A percentile compares a stretch with the other conserved stretches of the same genome.
These are phyloP conservation scores for Arvicola amphibius DNA, from an alignment of 2,797 vertebrate genomes.

Conservation along the genomic window DNA sequence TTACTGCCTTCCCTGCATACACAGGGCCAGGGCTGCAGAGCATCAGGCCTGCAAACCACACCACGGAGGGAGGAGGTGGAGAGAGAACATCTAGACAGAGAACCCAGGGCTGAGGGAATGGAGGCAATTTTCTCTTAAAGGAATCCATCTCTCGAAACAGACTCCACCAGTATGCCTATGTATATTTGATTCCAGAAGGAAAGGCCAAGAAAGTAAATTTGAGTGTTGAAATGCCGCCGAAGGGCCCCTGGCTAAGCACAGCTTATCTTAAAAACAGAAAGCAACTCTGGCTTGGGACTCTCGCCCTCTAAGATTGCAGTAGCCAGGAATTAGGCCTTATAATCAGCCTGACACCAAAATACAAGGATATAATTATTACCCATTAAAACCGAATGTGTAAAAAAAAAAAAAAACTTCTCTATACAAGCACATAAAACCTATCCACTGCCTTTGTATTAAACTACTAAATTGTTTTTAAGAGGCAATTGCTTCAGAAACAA, in stretches of 20 bases:
- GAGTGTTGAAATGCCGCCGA: not conserved
- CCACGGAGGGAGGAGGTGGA: conserved; percentile 30
- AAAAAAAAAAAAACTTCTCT: conserved; percentile 51
- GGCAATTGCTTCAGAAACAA: conserved; percentile 71
- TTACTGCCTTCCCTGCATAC: conserved; percentile 90
- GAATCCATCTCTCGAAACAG: conserved; percentile 66
- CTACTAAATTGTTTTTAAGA: conserved; percentile 79
- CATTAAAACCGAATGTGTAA: conserved; percentile 73
- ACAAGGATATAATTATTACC: conserved; percentile 79
- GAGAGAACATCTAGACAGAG: conserved; percentile 33
- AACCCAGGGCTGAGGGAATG: not conserved
- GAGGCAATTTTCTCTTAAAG: conserved; percentile 52
- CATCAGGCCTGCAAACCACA: conserved; percentile 83
- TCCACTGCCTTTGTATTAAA: conserved; percentile 69
- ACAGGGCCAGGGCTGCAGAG: conserved; percentile 88
- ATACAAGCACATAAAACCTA: conserved; percentile 51
- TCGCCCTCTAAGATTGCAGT: not conserved
- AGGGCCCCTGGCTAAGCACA: not conserved
- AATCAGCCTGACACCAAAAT: conserved; percentile 68
- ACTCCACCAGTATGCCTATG: conserved; percentile 64
- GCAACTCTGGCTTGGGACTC: not conserved
- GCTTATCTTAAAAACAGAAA: conserved; percentile 53
- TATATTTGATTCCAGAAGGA: conserved; percentile 47
- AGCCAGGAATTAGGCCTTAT: conserved; percentile 66
- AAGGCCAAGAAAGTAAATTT: conserved; percentile 56